These are phyloP conservation scores for Camponotus fellah DNA, from an alignment of 2,888 invertebrate species.

Conservation along the genomic window DNA sequence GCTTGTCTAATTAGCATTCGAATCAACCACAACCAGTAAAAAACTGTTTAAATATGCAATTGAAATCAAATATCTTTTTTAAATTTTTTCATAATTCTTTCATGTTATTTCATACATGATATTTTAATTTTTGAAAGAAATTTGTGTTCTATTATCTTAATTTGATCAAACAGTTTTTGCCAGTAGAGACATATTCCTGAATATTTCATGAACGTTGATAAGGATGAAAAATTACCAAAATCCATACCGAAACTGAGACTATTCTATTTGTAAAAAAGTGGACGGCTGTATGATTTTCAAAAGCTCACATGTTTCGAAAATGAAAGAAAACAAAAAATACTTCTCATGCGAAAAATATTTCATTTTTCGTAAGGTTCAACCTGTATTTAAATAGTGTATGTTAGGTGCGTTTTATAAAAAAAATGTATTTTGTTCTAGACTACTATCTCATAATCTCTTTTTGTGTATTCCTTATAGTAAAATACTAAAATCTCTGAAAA, in stretches of 20 bases:
- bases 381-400: conserved; percentile 38
- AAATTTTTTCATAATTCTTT: not conserved
- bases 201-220: not conserved
- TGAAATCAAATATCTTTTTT: not conserved
- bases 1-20: conserved; percentile 4
- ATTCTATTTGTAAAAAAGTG: conserved; percentile 45
- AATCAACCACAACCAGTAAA: not conserved
- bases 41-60: not conserved
- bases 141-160: not conserved
- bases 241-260: conserved; percentile 9
- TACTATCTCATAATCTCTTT: conserved; percentile 19
- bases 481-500: not conserved
- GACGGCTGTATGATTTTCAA: conserved; percentile 35
- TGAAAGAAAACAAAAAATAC: conserved; percentile 34
- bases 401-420: conserved; percentile 9
- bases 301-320: conserved; percentile 31
- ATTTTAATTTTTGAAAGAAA: not conserved
- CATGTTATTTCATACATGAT: not conserved
- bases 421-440: conserved; percentile 28
- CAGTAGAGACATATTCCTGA: conserved; percentile 26
- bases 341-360: conserved; percentile 41
- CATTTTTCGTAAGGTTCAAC: conserved; percentile 16
- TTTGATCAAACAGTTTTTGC: conserved; percentile 14
- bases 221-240: conserved; percentile 35
- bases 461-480: not conserved